These are phyloP conservation scores for Anguilla megastoma DNA, from an alignment of 2,797 vertebrate genomes.

Conservation along the genomic window DNA sequence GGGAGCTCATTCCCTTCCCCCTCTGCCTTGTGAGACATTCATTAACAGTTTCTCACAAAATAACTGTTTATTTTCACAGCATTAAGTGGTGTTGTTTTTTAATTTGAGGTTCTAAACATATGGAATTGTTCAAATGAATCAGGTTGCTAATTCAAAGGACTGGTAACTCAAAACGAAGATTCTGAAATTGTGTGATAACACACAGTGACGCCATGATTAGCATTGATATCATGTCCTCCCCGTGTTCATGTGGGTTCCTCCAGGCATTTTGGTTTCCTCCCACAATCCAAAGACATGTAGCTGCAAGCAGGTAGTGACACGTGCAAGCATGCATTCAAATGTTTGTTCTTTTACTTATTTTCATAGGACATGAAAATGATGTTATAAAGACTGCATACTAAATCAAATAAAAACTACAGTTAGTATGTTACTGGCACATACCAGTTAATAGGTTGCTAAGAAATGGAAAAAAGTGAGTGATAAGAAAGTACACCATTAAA, in stretches of 20 bases:
- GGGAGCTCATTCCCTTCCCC: no score
- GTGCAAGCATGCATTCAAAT: not conserved
- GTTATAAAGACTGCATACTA: not conserved
- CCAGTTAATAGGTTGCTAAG: not conserved
- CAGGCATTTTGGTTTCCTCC: no score
- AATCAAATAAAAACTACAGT: not conserved
- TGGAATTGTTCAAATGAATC: not conserved
- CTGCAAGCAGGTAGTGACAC: not conserved
- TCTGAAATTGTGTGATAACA: not conserved
- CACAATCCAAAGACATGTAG: not conserved
- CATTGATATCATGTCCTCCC: no score
- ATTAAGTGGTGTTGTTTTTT: not conserved
- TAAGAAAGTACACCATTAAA: not conserved
- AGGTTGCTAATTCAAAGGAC: not conserved
- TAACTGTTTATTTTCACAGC: not conserved
- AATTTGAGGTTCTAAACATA: not conserved
- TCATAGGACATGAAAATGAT: not conserved
- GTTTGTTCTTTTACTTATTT: not conserved
- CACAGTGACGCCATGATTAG: not conserved
- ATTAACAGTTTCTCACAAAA: not conserved
- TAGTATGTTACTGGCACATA: not conserved
- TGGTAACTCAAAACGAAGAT: not conserved
- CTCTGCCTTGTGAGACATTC: no score
- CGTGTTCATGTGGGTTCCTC: no score
- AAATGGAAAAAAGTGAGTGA: not conserved